phyloP scores from a whole-genome alignment of 1,140 invertebrate genomes.

The Ceratina japonica region DNA sequence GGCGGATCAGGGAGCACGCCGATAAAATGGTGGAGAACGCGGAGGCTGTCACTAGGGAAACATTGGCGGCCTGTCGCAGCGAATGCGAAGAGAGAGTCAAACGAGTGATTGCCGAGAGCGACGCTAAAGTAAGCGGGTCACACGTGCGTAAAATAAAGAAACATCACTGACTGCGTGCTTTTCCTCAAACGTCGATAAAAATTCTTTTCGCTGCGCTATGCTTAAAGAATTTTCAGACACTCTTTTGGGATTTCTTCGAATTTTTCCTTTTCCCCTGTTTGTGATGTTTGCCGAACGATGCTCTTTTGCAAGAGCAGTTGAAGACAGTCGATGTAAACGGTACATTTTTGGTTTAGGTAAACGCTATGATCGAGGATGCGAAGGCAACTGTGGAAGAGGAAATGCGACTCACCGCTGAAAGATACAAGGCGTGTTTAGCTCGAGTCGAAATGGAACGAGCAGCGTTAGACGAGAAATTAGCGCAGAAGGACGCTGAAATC shows the following conservation, averaged over 20 bases:
- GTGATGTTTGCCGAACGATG: slow-evolving; percentile 49
- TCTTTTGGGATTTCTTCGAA: neutral
- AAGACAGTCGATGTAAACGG: neutral
- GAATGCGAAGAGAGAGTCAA: slow-evolving; percentile 72
- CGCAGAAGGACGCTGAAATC: slow-evolving; percentile 68
- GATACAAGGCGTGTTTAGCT: slow-evolving; percentile 62
- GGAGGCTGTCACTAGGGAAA: slow-evolving; percentile 71
- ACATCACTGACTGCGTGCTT: slow-evolving; percentile 50
- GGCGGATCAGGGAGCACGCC: slow-evolving; percentile 65
- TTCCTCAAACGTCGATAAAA: slow-evolving; percentile 4
- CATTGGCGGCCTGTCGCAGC: slow-evolving; percentile 69
- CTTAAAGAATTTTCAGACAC: neutral
- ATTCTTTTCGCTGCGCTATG: neutral
- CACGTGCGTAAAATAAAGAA: slow-evolving; percentile 48
- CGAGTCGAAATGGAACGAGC: slow-evolving; percentile 67
- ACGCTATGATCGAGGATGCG: slow-evolving; percentile 67
- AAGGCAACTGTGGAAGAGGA: slow-evolving; percentile 67
- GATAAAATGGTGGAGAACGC: slow-evolving; percentile 72
- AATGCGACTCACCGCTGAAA: slow-evolving; percentile 65
- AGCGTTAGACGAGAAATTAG: slow-evolving; percentile 65
- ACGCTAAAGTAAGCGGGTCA: slow-evolving; percentile 67
- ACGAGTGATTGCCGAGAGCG: slow-evolving; percentile 69
- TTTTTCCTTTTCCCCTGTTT: slow-evolving; percentile 12
- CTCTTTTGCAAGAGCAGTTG: neutral
- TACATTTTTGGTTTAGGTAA: slow-evolving; percentile 58